Evolutionary conservation across 1,140 invertebrate genomes (phyloP).

Genomic region (Drosophila littoralis): DNA sequence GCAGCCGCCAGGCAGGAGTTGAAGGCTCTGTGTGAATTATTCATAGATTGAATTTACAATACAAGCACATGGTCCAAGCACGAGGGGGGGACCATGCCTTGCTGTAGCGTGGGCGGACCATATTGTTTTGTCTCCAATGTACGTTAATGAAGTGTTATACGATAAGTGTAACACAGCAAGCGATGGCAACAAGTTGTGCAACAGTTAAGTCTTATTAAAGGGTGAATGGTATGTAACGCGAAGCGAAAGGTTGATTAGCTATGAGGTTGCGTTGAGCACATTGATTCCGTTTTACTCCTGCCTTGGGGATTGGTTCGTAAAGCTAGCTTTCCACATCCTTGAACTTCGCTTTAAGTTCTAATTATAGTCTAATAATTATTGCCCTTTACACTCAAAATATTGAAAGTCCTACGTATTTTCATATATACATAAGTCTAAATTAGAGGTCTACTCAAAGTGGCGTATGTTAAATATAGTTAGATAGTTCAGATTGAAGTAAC

Average conservation of each 20-base stretch:
- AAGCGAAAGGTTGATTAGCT: constrained; percentile 11
- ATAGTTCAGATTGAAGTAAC: no score
- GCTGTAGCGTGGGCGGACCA: constrained; percentile 56
- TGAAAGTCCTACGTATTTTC: no score
- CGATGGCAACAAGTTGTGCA: constrained; percentile 61
- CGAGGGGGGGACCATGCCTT: background rate
- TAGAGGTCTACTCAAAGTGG: no score
- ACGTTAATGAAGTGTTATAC: constrained; percentile 71
- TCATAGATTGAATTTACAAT: constrained; percentile 69
- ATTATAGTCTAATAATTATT: no score
- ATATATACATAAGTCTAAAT: no score
- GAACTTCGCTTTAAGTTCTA: no score
- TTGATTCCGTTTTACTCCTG: no score
- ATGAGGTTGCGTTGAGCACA: background rate
- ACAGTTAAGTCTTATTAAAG: constrained; percentile 58
- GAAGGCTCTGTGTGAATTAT: constrained; percentile 67
- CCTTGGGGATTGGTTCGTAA: no score
- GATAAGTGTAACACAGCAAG: constrained; percentile 71
- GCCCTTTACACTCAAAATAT: no score
- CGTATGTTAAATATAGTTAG: no score
- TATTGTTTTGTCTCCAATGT: constrained; percentile 56
- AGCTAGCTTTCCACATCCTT: no score
- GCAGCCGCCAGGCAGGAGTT: constrained; percentile 32
- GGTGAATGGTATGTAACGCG: constrained; percentile 6
- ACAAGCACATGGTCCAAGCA: background rate